Conservation (phyloP, 2,113 vertebrate genomes). For the Herpetotheres cachinnans region DNA sequence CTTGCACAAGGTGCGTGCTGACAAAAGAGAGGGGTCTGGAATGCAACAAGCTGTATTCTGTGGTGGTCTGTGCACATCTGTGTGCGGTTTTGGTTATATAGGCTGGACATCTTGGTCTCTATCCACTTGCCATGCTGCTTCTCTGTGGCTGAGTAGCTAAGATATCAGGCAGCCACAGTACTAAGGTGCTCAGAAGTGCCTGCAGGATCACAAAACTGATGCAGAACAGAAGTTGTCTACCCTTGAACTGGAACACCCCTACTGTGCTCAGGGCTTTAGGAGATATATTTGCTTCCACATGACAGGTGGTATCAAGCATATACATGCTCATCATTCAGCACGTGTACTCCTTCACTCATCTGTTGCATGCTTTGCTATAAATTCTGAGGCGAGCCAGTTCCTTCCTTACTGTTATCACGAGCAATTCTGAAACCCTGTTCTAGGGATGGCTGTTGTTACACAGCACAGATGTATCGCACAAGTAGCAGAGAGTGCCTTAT, state of each 20-base stretch:
- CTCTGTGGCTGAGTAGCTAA: neutral
- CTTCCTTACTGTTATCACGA: fast-evolving
- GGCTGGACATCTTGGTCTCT: neutral
- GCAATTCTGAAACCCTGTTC: neutral
- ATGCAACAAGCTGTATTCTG: fast-evolving
- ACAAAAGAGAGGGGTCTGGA: neutral
- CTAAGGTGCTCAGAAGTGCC: fast-evolving
- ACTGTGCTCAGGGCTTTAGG: neutral
- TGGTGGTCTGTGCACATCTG: neutral
- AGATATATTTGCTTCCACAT: neutral
- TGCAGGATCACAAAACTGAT: neutral
- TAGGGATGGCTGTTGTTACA: neutral
- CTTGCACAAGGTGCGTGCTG: neutral
- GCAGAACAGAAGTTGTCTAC: neutral
- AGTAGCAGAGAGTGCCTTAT: neutral
- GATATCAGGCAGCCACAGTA: neutral
- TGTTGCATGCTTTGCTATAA: fast-evolving
- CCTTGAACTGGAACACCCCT: neutral
- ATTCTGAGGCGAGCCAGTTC: neutral
- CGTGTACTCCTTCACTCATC: neutral
- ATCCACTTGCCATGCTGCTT: neutral
- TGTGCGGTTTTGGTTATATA: fast-evolving
- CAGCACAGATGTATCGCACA: neutral
- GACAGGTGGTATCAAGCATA: neutral
- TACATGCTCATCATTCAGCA: neutral